Evolutionary conservation across 2,888 invertebrate genomes (phyloP).

Genomic region (Elegia similella): DNA sequence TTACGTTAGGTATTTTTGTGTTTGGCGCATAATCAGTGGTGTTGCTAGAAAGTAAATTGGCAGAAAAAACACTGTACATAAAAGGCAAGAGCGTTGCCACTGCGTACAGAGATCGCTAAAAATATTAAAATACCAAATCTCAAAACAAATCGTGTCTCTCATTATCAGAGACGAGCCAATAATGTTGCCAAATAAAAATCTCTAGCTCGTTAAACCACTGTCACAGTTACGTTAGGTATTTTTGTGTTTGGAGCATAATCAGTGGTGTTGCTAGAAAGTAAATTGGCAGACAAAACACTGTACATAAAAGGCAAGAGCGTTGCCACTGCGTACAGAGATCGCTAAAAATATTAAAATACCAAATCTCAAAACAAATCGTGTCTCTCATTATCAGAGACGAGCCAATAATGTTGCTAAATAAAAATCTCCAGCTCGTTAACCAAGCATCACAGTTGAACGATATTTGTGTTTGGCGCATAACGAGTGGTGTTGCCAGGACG

Average conservation of each 20-base stretch:
- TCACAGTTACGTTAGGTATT: constrained; percentile 53
- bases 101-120: no score
- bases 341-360: no score
- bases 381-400: constrained; percentile 11
- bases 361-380: no score
- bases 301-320: no score
- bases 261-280: constrained; percentile 48
- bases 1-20: constrained; percentile 48
- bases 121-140: no score
- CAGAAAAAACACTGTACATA: no score
- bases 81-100: no score
- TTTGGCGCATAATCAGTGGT: constrained; percentile 40
- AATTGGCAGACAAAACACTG: no score
- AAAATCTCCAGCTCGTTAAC: constrained; percentile 45
- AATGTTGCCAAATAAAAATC: constrained; percentile 26
- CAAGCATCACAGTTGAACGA: constrained; percentile 47
- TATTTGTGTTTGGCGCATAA: constrained; percentile 47
- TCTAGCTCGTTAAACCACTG: constrained; percentile 46
- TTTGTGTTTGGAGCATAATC: constrained; percentile 47
- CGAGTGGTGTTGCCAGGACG: constrained; percentile 48
- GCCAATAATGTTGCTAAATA: constrained; percentile 21
- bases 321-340: no score
- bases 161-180: constrained; percentile 18
- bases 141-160: constrained; percentile 21
- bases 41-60: no score